phyloP scores from a whole-genome alignment of 2,797 vertebrate species.

The Galaxias olidus region DNA sequence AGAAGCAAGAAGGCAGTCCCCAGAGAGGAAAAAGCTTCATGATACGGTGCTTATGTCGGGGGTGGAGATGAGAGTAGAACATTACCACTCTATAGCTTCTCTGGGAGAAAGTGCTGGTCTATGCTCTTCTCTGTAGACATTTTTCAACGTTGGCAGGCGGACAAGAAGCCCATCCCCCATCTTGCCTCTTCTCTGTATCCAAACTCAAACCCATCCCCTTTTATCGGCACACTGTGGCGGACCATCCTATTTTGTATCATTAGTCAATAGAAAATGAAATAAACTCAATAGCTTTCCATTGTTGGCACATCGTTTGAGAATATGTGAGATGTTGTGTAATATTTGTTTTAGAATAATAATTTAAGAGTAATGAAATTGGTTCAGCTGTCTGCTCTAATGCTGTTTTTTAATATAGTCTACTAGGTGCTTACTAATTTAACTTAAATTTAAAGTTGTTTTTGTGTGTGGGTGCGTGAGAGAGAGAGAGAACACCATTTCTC shows the following conservation, averaged over 20 bases:
- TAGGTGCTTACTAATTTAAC: too few relatives aligned
- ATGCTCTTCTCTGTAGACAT: conserved; percentile 7
- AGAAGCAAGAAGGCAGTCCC: conserved; percentile 1
- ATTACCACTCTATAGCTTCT: neutral
- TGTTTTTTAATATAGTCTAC: too few relatives aligned
- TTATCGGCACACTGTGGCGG: neutral
- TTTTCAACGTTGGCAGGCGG: conserved; percentile 1
- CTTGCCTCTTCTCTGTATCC: neutral
- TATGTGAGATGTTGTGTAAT: too few relatives aligned
- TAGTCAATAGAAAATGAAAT: neutral
- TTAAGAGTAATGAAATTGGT: too few relatives aligned
- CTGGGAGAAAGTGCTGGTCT: conserved; percentile 16
- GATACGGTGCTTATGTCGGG: neutral
- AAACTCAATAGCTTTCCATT: neutral
- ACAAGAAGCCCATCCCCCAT: neutral
- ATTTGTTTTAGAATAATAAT: too few relatives aligned
- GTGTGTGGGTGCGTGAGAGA: neutral
- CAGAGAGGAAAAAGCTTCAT: neutral
- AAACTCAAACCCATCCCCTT: neutral
- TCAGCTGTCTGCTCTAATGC: too few relatives aligned
- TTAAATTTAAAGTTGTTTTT: neutral
- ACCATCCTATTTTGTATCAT: neutral
- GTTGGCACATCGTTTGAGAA: too few relatives aligned
- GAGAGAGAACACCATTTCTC: neutral
- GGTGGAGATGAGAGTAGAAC: neutral